Evolutionary conservation across 2,113 vertebrate genomes (phyloP).

Genomic region (Bufo gargarizans): DNA sequence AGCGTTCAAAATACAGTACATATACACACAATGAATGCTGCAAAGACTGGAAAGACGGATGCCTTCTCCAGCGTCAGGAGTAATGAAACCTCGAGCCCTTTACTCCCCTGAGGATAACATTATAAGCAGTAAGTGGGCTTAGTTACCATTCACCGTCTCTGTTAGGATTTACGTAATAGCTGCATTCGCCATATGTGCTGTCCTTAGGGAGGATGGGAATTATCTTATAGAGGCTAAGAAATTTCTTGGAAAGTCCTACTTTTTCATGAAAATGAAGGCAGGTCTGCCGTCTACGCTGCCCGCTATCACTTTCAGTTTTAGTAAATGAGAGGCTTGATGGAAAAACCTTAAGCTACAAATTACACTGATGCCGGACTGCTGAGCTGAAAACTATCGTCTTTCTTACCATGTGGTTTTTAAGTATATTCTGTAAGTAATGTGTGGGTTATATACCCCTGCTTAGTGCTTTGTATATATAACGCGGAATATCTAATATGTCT

Average conservation of each 20-base stretch:
- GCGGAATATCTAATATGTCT: not conserved
- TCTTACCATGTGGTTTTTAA: not conserved
- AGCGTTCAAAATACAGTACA: not conserved
- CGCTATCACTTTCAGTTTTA: not conserved
- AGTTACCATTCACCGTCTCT: not conserved
- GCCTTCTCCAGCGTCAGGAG: not conserved
- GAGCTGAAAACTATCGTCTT: not conserved
- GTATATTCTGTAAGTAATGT: not conserved
- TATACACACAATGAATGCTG: not conserved
- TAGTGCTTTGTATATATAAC: not conserved
- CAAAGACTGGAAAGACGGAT: not conserved
- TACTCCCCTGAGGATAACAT: not conserved
- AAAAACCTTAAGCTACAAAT: conserved; percentile 15
- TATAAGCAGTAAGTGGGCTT: not conserved
- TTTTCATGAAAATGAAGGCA: conserved; percentile 19
- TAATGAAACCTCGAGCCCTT: not conserved
- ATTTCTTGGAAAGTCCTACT: conserved; percentile 13
- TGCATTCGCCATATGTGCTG: conserved; percentile 14
- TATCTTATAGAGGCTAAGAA: conserved; percentile 5
- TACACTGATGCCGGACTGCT: not conserved
- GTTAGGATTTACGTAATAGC: conserved; percentile 23
- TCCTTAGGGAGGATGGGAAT: conserved; percentile 4
- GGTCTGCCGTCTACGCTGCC: not conserved
- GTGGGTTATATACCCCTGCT: not conserved
- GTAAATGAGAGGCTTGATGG: conserved; percentile 3